Conservation (phyloP, 2,888 invertebrate species). For the Mythimna ferrago region DNA sequence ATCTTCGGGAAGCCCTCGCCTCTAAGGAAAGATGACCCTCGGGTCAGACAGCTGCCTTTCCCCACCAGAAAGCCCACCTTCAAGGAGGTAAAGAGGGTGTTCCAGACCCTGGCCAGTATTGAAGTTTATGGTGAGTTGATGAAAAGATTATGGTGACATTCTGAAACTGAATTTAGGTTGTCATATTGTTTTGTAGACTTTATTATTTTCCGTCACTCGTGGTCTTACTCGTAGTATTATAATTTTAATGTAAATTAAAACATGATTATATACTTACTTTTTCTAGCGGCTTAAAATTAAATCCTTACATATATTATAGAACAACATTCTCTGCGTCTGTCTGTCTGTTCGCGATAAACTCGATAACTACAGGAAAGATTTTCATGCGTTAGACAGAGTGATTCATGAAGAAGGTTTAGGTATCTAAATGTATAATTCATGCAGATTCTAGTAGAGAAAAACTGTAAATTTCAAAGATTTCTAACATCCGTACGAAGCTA, state of each 20-base stretch:
- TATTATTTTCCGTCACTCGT: neutral
- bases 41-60: constrained; percentile 94
- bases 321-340: no score
- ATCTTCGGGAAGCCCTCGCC: constrained; percentile 94
- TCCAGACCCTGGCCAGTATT: constrained; percentile 92
- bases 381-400: no score
- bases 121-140: constrained; percentile 92
- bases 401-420: no score
- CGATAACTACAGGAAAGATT: no score
- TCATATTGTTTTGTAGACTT: neutral
- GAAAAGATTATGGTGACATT: neutral
- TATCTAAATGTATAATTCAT: no score
- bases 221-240: neutral
- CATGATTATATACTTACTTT: no score
- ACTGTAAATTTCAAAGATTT: no score
- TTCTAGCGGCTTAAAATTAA: no score
- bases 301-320: no score
- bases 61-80: constrained; percentile 95
- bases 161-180: neutral
- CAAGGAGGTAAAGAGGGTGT: constrained; percentile 94
- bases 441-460: no score
- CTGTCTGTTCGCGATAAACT: no score
- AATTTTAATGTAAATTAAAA: neutral
- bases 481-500: no score
- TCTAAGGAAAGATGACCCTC: constrained; percentile 91